Percentiles rank a stretch among this genome's conserved stretches.
phyloP scores from a whole-genome alignment of 2,113 vertebrate species.

The Mustela lutreola region DNA sequence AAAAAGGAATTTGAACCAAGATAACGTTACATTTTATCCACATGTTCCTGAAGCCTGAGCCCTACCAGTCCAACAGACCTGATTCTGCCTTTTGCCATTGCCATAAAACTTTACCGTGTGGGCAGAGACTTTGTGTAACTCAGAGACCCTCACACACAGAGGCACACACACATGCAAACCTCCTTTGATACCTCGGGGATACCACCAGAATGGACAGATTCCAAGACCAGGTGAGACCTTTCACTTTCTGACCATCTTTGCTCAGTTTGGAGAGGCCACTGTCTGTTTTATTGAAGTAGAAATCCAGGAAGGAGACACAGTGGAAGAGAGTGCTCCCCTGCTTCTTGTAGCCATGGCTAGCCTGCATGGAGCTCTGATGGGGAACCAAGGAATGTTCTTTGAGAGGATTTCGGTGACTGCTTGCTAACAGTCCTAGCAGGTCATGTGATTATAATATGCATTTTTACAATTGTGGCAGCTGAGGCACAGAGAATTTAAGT shows the following conservation, averaged over 20 bases:
- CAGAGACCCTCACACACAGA: background rate
- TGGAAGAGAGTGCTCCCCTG: background rate
- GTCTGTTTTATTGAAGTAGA: background rate
- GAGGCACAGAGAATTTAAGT: background rate
- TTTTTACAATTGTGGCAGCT: background rate
- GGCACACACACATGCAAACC: background rate
- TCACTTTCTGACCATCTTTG: background rate
- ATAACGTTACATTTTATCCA: conserved; percentile 57
- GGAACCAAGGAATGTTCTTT: background rate
- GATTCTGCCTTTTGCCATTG: background rate
- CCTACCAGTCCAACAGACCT: background rate
- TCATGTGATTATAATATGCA: background rate
- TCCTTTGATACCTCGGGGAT: background rate
- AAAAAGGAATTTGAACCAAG: conserved; percentile 72
- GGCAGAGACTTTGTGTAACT: background rate
- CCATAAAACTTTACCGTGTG: background rate
- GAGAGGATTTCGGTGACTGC: background rate
- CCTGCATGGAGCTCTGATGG: background rate
- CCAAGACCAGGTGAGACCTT: background rate
- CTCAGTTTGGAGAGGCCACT: background rate
- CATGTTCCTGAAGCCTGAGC: background rate
- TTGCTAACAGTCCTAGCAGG: background rate
- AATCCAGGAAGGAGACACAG: background rate
- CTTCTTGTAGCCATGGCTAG: too few species aligned
- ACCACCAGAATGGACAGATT: conserved; percentile 49